Conservation (phyloP, 2,113 vertebrate species). For the Rhinopomastus cyanomelas region DNA sequence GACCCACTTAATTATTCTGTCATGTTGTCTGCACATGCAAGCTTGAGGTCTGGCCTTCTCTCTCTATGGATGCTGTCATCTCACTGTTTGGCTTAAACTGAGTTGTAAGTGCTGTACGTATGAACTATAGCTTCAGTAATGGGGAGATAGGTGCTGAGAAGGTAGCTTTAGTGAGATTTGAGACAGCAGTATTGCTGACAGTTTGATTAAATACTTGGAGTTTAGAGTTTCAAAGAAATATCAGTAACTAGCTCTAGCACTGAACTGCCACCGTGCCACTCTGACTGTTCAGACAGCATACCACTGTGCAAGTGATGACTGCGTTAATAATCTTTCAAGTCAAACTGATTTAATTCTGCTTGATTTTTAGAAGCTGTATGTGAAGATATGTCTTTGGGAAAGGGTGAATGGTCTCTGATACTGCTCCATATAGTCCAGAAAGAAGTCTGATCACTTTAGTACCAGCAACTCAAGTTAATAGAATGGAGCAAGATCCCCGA, state of each 20-base stretch:
- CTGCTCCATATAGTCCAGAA: neutral
- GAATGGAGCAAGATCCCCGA: neutral
- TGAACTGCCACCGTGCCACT: neutral
- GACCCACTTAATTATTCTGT: neutral
- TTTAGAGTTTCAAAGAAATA: constrained; percentile 1
- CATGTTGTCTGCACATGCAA: neutral
- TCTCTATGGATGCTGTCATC: neutral
- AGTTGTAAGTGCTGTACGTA: neutral
- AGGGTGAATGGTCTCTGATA: neutral
- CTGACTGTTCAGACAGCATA: neutral
- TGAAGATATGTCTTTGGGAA: neutral
- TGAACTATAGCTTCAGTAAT: neutral
- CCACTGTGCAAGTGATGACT: neutral
- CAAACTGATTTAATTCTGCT: neutral
- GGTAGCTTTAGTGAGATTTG: neutral
- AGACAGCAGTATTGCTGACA: neutral
- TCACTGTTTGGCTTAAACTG: neutral
- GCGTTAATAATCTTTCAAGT: neutral
- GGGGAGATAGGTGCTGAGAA: neutral
- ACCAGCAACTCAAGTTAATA: neutral
- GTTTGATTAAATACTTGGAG: neutral
- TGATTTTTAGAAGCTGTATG: neutral
- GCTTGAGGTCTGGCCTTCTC: neutral
- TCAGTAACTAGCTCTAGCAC: neutral
- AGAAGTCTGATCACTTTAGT: neutral